Percentiles rank a stretch among this genome's conserved stretches.
Evolutionary conservation across 2,888 invertebrate genomes (phyloP).

Genomic region (Apamea epomidion): DNA sequence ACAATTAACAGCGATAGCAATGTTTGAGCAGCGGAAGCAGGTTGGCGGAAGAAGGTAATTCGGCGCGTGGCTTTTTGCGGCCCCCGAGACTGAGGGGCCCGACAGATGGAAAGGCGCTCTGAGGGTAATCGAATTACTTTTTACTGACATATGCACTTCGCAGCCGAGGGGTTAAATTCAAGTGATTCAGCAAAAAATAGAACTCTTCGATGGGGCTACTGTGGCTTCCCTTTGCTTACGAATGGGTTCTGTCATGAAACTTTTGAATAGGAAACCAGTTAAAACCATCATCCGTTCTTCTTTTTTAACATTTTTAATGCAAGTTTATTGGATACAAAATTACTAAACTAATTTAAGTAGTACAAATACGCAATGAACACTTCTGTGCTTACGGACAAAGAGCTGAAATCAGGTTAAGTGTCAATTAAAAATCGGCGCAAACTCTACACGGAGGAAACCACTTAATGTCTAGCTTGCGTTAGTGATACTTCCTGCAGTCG

Average conservation of each 20-base stretch:
- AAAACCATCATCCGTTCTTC: conserved; percentile 12
- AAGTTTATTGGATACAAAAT: conserved; percentile 11
- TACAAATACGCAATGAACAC: conserved; percentile 22
- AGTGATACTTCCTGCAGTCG: conserved; percentile 76
- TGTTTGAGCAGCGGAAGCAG: conserved; percentile 81
- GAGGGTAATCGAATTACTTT: conserved; percentile 77
- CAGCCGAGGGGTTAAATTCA: conserved; percentile 69
- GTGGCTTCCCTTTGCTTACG: conserved; percentile 57
- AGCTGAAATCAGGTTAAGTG: conserved; percentile 64
- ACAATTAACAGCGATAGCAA: conserved; percentile 65
- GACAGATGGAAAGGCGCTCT: conserved; percentile 79
- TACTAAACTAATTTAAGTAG: conserved; percentile 9
- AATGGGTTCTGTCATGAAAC: conserved; percentile 32
- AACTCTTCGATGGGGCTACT: conserved; percentile 45
- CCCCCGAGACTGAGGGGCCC: conserved; percentile 73
- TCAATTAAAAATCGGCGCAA: conserved; percentile 64
- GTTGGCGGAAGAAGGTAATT: conserved; percentile 82
- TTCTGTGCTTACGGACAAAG: conserved; percentile 42
- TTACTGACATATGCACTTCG: conserved; percentile 68
- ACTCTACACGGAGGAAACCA: conserved; percentile 63
- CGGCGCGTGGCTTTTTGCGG: conserved; percentile 83
- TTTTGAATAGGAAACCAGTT: conserved; percentile 26
- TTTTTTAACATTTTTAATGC: conserved; percentile 1
- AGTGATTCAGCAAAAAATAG: conserved; percentile 69
- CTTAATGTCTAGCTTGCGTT: conserved; percentile 70